These are phyloP conservation scores for Phyllopteryx taeniolatus DNA, from an alignment of 2,113 vertebrate species.

Conservation along the genomic window DNA sequence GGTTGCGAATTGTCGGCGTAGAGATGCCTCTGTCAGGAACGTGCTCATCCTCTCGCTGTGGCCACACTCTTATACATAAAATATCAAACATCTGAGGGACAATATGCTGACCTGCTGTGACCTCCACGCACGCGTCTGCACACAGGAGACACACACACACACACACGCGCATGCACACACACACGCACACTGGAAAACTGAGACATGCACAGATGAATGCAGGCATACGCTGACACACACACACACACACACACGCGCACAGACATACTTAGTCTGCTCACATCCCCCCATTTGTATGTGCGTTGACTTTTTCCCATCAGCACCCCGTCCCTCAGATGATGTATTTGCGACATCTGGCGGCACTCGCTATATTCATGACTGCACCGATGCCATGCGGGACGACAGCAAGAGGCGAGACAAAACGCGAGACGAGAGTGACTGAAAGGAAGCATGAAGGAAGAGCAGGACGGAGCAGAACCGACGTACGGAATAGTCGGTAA, in stretches of 20 bases:
- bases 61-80: conserved; percentile 87
- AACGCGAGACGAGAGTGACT: conserved; percentile 28
- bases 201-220: conserved; percentile 56
- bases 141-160: conserved; percentile 47
- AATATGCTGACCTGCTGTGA: conserved; percentile 95
- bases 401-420: conserved; percentile 19
- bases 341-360: conserved; percentile 99
- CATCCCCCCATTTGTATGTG: conserved; percentile 75
- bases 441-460: conserved; percentile 26
- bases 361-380: conserved; percentile 75
- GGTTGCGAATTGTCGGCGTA: conserved; percentile 77
- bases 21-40: conserved; percentile 85
- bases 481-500: conserved; percentile 35
- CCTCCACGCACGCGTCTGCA: conserved; percentile 82
- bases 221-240: conserved; percentile 59
- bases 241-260: conserved; percentile 58
- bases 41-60: conserved; percentile 85
- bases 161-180: conserved; percentile 5
- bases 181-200: conserved; percentile 53
- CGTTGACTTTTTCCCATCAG: conserved; percentile 80
- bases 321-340: conserved; percentile 82
- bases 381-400: conserved; percentile 45
- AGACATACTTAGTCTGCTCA: conserved; percentile 55
- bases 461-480: conserved; percentile 25
- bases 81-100: conserved; percentile 98